A percentile compares a stretch with the other conserved stretches of the same genome.
Conservation (phyloP, 2,113 vertebrate genomes). For the Leuciscus idus region DNA sequence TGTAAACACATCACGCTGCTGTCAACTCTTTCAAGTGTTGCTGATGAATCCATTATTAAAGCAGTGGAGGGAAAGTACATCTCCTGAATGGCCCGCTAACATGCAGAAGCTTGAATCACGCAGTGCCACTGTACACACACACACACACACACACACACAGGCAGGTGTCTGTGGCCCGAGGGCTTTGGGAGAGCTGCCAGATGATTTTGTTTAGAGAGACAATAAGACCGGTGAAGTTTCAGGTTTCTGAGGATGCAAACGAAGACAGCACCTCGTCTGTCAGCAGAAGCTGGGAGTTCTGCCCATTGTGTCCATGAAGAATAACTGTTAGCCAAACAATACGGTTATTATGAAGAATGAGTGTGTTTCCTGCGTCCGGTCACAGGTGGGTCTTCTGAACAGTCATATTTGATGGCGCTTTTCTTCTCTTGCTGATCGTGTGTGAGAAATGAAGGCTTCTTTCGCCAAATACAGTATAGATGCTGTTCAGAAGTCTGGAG, state of each 20-base stretch:
- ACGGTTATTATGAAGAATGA: conserved; percentile 50
- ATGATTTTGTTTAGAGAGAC: conserved; percentile 56
- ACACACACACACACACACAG: background rate
- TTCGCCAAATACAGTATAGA: background rate
- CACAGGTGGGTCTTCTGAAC: conserved; percentile 40
- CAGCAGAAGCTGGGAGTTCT: conserved; percentile 45
- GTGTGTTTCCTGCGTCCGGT: conserved; percentile 26
- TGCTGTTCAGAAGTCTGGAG: background rate
- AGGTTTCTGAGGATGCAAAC: conserved; percentile 50
- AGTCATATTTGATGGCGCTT: conserved; percentile 8
- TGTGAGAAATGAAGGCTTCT: background rate
- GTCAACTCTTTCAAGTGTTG: conserved; percentile 33
- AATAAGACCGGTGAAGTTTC: conserved; percentile 51
- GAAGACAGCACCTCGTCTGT: conserved; percentile 34
- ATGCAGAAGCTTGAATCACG: conserved; percentile 52
- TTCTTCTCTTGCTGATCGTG: background rate
- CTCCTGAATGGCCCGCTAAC: conserved; percentile 43
- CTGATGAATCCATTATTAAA: conserved; percentile 53
- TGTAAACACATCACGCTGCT: conserved; percentile 25
- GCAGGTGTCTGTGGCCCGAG: conserved; percentile 59
- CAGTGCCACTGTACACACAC: conserved; percentile 34
- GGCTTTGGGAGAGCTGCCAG: conserved; percentile 55
- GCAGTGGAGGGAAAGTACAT: conserved; percentile 55
- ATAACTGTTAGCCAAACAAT: conserved; percentile 56
- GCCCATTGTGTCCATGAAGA: conserved; percentile 49